Conservation (phyloP, 2,888 invertebrate species). For the Apodemia hepburni region DNA sequence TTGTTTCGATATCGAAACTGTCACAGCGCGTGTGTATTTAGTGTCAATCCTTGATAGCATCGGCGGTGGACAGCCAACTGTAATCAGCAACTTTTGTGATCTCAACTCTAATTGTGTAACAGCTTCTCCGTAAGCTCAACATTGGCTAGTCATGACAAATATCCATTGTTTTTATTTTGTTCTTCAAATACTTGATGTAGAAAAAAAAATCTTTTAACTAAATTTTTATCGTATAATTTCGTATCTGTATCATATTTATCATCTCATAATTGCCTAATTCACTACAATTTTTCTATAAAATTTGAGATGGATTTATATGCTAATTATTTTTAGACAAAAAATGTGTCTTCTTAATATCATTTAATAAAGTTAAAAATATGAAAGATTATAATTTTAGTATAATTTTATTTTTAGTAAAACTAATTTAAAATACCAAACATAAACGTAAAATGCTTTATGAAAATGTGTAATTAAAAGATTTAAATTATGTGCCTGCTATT, state of each 20-base stretch:
- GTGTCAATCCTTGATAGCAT: conserved; percentile 76
- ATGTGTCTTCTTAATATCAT: too few species aligned
- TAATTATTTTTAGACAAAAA: too few species aligned
- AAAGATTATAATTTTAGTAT: too few species aligned
- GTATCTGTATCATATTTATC: too few species aligned
- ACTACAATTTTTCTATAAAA: too few species aligned
- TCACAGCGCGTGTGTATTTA: conserved; percentile 73
- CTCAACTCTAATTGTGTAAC: conserved; percentile 60
- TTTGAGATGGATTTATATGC: too few species aligned
- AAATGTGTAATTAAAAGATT: conserved; percentile 42
- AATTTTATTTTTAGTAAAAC: too few species aligned
- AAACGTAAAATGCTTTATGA: not conserved
- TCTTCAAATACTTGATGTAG: not conserved
- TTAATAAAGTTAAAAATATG: too few species aligned
- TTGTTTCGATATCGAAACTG: conserved; percentile 74
- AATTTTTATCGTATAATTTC: too few species aligned
- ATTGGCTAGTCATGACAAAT: not conserved
- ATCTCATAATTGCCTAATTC: too few species aligned
- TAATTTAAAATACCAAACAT: not conserved
- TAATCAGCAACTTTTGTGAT: conserved; percentile 62
- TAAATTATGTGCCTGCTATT: conserved; percentile 58
- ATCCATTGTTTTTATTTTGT: conserved; percentile 8
- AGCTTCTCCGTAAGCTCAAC: conserved; percentile 24
- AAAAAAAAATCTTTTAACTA: too few species aligned
- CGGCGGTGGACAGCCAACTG: conserved; percentile 45